Evolutionary conservation across 2,113 vertebrate species (phyloP).

Genomic region (Scolopax mira): DNA sequence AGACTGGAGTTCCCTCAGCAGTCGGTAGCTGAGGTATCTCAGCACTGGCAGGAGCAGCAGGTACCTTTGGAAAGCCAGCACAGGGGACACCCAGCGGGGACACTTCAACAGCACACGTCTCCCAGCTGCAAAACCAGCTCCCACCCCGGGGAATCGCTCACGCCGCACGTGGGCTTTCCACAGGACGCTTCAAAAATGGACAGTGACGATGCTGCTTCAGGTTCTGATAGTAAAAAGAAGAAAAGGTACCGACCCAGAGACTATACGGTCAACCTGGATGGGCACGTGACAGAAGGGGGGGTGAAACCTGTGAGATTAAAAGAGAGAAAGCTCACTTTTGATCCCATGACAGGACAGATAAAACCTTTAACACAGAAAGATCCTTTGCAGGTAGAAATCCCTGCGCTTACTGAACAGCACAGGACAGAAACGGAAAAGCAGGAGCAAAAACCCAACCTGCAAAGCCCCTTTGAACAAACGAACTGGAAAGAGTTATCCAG

Average conservation of each 20-base stretch:
- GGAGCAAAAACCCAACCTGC: constrained; percentile 76
- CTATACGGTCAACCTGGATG: constrained; percentile 77
- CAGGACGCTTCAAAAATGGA: constrained; percentile 74
- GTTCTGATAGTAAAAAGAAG: constrained; percentile 83
- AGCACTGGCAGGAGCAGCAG: constrained; percentile 80
- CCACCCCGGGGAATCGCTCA: constrained; percentile 55
- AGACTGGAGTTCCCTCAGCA: constrained; percentile 72
- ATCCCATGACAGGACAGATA: constrained; percentile 90
- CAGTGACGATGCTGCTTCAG: constrained; percentile 74
- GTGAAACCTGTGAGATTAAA: constrained; percentile 89
- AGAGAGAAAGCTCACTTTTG: constrained; percentile 90
- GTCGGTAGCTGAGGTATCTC: constrained; percentile 44
- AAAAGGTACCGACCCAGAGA: constrained; percentile 85
- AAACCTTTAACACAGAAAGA: constrained; percentile 84
- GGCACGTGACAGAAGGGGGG: constrained; percentile 75
- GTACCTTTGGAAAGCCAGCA: constrained; percentile 72
- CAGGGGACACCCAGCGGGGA: constrained; percentile 63
- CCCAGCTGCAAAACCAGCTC: constrained; percentile 60
- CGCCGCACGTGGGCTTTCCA: constrained; percentile 59
- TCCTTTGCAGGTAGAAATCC: constrained; percentile 73
- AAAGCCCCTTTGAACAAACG: constrained; percentile 89
- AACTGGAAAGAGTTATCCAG: constrained; percentile 93
- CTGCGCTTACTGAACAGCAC: constrained; percentile 70
- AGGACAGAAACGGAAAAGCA: constrained; percentile 84
- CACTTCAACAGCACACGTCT: constrained; percentile 65